phyloP scores from a whole-genome alignment of 1,140 invertebrate genomes.

The Cotesia vestalis region DNA sequence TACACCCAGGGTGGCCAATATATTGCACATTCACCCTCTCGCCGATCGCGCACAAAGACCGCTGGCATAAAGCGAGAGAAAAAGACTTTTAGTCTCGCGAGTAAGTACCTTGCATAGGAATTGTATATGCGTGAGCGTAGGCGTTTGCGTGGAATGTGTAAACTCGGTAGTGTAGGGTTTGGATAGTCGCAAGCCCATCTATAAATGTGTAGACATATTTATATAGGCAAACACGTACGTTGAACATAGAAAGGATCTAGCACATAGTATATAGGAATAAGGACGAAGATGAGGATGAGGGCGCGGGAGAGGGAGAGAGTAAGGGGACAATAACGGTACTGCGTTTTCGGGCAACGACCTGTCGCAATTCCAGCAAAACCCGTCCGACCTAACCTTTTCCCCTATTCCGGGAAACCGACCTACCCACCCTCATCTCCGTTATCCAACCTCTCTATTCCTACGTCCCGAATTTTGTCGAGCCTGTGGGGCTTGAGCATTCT shows the following conservation, averaged over 20 bases:
- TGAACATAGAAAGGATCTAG: neutral
- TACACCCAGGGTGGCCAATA: too few species aligned
- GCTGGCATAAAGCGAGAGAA: too few species aligned
- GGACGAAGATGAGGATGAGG: slow-evolving; percentile 17
- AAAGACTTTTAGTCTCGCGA: too few species aligned
- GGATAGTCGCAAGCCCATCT: too few species aligned
- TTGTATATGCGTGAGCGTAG: slow-evolving; percentile 13
- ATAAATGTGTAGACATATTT: neutral
- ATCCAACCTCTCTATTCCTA: slow-evolving; percentile 14
- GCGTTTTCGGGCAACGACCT: slow-evolving; percentile 65
- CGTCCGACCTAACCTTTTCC: slow-evolving; percentile 28
- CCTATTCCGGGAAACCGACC: slow-evolving; percentile 31
- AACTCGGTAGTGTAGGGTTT: too few species aligned
- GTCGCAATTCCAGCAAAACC: slow-evolving; percentile 52
- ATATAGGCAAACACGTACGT: neutral
- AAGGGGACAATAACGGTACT: slow-evolving; percentile 60
- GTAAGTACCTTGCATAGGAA: neutral
- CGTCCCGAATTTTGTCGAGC: slow-evolving; percentile 36
- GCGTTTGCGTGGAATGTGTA: neutral
- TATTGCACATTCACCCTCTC: too few species aligned
- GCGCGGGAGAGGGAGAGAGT: slow-evolving; percentile 14
- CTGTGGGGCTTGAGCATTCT: slow-evolving; percentile 6
- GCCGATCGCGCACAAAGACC: too few species aligned
- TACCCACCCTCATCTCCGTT: slow-evolving; percentile 9
- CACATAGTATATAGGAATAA: slow-evolving; percentile 22